Percentiles rank a stretch among this genome's conserved stretches.
Evolutionary conservation across 2,888 invertebrate species (phyloP).

Genomic region (Sphinx pinastri): DNA sequence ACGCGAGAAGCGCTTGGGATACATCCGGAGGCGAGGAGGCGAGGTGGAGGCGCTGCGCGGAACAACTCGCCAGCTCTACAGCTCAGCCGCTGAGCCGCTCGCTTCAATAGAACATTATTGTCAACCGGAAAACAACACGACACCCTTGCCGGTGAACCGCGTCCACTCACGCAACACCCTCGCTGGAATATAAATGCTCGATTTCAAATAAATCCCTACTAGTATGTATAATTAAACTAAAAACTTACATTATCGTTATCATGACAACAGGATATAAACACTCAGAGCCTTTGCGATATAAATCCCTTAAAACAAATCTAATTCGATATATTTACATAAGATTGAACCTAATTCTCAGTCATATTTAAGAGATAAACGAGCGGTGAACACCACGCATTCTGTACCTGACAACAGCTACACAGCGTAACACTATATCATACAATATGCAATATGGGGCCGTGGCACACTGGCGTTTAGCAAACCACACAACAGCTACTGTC

Average conservation of each 20-base stretch:
- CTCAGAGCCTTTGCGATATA: slow-evolving; percentile 49
- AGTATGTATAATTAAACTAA: slow-evolving; percentile 33
- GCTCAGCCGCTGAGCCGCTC: background rate
- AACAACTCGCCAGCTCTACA: background rate
- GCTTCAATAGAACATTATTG: slow-evolving; percentile 2
- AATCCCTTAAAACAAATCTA: slow-evolving; percentile 56
- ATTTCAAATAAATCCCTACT: slow-evolving; percentile 29
- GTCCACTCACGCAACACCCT: background rate
- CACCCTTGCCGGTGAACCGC: too few relatives aligned
- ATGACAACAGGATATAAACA: slow-evolving; percentile 51
- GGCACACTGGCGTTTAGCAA: background rate
- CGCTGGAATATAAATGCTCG: slow-evolving; percentile 26
- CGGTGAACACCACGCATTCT: slow-evolving; percentile 13
- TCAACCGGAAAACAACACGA: slow-evolving; percentile 7
- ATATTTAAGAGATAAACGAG: slow-evolving; percentile 47
- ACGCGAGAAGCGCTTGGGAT: slow-evolving; percentile 54
- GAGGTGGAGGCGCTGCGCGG: background rate
- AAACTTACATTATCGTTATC: slow-evolving; percentile 23
- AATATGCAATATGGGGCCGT: background rate
- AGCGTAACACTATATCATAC: slow-evolving; percentile 2
- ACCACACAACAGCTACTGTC: too few relatives aligned
- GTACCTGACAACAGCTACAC: slow-evolving; percentile 1
- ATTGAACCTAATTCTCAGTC: slow-evolving; percentile 82
- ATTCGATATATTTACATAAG: slow-evolving; percentile 71
- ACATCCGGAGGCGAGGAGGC: slow-evolving; percentile 43